Evolutionary conservation across 2,797 vertebrate genomes (phyloP).

Genomic region (Hipposideros larvatus): DNA sequence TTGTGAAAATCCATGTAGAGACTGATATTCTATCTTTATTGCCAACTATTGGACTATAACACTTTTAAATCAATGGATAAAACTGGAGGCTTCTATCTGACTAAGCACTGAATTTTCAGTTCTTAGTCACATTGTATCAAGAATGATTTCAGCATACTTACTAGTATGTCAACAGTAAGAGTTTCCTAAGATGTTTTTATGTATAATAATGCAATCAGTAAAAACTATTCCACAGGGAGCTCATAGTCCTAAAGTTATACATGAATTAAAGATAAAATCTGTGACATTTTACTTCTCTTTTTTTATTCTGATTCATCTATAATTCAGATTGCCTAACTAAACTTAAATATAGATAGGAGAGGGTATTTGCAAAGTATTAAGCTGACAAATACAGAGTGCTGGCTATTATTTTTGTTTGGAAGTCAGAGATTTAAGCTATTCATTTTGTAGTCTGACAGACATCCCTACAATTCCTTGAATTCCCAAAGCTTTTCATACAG

Average conservation of each 20-base stretch:
- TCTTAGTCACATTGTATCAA: conserved; percentile 55
- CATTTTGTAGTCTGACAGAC: conserved; percentile 87
- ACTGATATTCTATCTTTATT: background rate
- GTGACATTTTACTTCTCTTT: conserved; percentile 61
- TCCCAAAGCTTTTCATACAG: conserved; percentile 88
- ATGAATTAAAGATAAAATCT: conserved; percentile 74
- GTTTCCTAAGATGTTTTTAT: conserved; percentile 28
- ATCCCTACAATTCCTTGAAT: conserved; percentile 88
- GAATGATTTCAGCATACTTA: conserved; percentile 37
- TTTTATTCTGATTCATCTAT: conserved; percentile 78
- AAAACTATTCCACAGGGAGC: conserved; percentile 27
- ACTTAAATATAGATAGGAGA: conserved; percentile 79
- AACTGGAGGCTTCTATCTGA: background rate
- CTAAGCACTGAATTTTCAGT: conserved; percentile 45
- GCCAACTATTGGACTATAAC: background rate
- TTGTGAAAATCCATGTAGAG: conserved; percentile 1
- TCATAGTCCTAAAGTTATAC: background rate
- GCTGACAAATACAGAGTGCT: conserved; percentile 90
- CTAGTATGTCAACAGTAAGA: background rate
- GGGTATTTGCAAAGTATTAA: conserved; percentile 86
- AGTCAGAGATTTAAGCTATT: conserved; percentile 88
- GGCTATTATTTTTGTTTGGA: conserved; percentile 88
- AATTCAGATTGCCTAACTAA: conserved; percentile 79
- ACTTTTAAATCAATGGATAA: conserved; percentile 26
- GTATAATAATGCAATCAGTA: conserved; percentile 66